phyloP scores from a whole-genome alignment of 2,113 vertebrate species.

The Labeo catla region DNA sequence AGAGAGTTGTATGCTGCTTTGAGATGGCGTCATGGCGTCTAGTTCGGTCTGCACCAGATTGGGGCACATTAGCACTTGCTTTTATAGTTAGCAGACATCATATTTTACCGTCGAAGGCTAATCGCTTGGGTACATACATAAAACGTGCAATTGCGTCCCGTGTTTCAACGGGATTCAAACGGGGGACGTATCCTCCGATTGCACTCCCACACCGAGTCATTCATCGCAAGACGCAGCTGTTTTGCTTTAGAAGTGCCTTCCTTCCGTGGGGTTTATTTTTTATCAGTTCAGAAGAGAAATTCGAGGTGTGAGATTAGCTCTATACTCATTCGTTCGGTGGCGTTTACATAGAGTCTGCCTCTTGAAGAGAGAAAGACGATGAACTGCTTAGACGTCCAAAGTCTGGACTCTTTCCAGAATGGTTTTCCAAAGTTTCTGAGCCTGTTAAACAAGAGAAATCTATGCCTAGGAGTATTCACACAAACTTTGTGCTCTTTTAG shows the following conservation, averaged over 20 bases:
- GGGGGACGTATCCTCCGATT: slow-evolving; percentile 63
- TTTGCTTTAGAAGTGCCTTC: slow-evolving; percentile 82
- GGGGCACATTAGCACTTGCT: slow-evolving; percentile 59
- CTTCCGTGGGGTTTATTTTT: slow-evolving; percentile 72
- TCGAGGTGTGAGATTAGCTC: slow-evolving; percentile 51
- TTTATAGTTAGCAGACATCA: slow-evolving; percentile 63
- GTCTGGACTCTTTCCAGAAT: slow-evolving; percentile 27
- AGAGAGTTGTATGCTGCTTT: slow-evolving; percentile 60
- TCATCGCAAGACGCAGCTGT: slow-evolving; percentile 68
- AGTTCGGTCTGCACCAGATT: slow-evolving; percentile 80
- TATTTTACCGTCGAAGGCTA: slow-evolving; percentile 60
- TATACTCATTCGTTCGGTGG: slow-evolving; percentile 55
- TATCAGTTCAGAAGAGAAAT: slow-evolving; percentile 58
- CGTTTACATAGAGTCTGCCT: slow-evolving; percentile 49
- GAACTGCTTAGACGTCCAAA: slow-evolving; percentile 29
- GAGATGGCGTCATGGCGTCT: slow-evolving; percentile 64
- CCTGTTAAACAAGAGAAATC: slow-evolving; percentile 24
- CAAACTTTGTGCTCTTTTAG: slow-evolving; percentile 50
- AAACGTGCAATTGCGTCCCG: slow-evolving; percentile 7
- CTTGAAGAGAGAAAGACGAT: slow-evolving; percentile 29
- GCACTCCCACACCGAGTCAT: slow-evolving; percentile 72
- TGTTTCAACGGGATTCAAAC: slow-evolving; percentile 45
- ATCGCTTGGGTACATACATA: slow-evolving; percentile 33
- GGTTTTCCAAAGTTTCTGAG: slow-evolving; percentile 32
- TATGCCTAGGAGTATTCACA: slow-evolving; percentile 37